These are phyloP conservation scores for Acleris laterana DNA, from an alignment of 2,888 invertebrate genomes.

Conservation along the genomic window DNA sequence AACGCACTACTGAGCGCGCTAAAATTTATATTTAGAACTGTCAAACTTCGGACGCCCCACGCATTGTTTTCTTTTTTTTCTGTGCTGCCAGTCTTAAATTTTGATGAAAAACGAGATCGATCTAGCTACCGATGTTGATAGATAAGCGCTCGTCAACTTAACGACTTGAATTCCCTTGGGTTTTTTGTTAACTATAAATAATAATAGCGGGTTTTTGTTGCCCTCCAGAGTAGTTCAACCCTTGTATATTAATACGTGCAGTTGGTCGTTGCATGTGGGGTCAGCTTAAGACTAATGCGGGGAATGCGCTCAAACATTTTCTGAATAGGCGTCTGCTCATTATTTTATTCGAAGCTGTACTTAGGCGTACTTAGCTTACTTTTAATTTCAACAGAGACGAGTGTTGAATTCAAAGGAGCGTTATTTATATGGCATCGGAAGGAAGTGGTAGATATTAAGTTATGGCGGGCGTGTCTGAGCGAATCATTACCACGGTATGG, in stretches of 20 bases:
- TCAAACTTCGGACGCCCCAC: conserved; percentile 63
- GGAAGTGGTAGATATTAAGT: conserved; percentile 77
- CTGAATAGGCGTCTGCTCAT: conserved; percentile 49
- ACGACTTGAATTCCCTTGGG: conserved; percentile 56
- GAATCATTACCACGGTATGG: conserved; percentile 62
- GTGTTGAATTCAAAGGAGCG: conserved; percentile 39
- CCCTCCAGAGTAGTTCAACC: conserved; percentile 75
- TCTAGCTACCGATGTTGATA: conserved; percentile 60
- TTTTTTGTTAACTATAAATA: conserved; percentile 67
- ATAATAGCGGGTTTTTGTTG: conserved; percentile 75
- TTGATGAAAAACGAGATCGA: conserved; percentile 58
- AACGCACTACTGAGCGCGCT: conserved; percentile 46
- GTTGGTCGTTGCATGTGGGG: conserved; percentile 74
- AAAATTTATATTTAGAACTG: conserved; percentile 54
- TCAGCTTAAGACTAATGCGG: conserved; percentile 68
- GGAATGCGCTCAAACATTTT: conserved; percentile 51
- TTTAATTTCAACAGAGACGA: conserved; percentile 39
- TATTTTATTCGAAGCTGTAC: conserved; percentile 37
- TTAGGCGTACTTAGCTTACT: conserved; percentile 26
- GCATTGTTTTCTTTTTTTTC: conserved; percentile 66
- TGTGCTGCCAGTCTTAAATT: conserved; percentile 48
- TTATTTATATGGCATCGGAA: conserved; percentile 79
- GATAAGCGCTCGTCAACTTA: conserved; percentile 66
- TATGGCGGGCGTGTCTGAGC: conserved; percentile 66
- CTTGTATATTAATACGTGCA: conserved; percentile 75